A percentile compares a stretch with the other conserved stretches of the same genome.
phyloP scores from a whole-genome alignment of 2,797 vertebrate genomes.

The Pseudochaenichthys georgianus region DNA sequence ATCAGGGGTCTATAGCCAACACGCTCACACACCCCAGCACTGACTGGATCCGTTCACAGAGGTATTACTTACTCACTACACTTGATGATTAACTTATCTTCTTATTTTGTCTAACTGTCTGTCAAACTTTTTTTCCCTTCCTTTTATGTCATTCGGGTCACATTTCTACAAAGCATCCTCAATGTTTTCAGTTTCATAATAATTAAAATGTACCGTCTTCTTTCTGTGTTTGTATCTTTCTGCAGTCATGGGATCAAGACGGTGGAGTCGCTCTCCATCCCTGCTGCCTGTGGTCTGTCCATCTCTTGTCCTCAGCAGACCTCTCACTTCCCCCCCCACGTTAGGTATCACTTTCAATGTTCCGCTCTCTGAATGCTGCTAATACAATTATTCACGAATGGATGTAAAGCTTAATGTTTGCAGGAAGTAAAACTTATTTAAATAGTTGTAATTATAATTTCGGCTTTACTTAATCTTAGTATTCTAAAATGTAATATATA shows the following conservation, averaged over 20 bases:
- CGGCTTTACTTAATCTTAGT: background rate
- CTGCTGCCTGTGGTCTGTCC: slow-evolving; percentile 86
- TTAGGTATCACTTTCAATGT: slow-evolving; percentile 84
- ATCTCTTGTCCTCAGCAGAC: slow-evolving; percentile 90
- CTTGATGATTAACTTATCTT: background rate
- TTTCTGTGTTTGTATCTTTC: slow-evolving; percentile 46
- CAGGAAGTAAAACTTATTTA: background rate
- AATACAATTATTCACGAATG: background rate
- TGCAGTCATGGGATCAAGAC: slow-evolving; percentile 80
- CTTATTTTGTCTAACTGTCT: no score
- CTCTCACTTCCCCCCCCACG: slow-evolving; percentile 81
- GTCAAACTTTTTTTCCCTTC: no score
- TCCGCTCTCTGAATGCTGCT: background rate
- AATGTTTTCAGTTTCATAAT: slow-evolving; percentile 15
- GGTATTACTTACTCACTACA: slow-evolving; percentile 76
- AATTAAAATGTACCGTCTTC: slow-evolving; percentile 1
- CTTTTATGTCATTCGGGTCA: background rate
- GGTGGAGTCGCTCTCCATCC: slow-evolving; percentile 73
- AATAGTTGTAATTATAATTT: background rate
- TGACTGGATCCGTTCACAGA: slow-evolving; percentile 86
- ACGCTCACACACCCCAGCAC: slow-evolving; percentile 77
- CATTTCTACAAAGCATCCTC: background rate
- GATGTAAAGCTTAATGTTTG: background rate
- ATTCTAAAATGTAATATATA: background rate
- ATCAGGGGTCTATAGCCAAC: slow-evolving; percentile 65